Base-by-base conservation (phyloP, 35 echinoderm and acorn worm species). In the Strongylocentrotus purpuratus region DNA sequence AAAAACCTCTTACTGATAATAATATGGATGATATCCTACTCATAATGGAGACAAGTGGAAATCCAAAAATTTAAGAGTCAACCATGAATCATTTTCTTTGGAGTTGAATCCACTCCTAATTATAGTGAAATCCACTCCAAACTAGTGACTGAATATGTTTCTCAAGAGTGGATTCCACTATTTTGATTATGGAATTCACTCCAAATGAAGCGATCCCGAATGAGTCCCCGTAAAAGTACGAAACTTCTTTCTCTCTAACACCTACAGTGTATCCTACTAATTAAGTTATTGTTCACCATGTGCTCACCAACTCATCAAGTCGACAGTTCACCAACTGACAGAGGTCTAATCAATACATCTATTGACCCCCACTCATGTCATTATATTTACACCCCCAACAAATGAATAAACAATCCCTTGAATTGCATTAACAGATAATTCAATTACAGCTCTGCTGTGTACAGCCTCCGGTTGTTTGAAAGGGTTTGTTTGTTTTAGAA, bases 391-490 rank as follows among this genome's bases (percentile, higher is more conserved):
- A 89, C 45, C 9, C 87, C 33, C 45, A 46, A 89, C 87, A 89
- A 89, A 89, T 89, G 87, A 89, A 46, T 89, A 89, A 89, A 89
- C 87, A 89, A 89, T 32, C 25, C 87, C 87, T 17, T 89, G 87
- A 89, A 89, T 89, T 89, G 87, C 87, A 89, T 89, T 89, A 89
- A 33, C 31, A 89, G 87, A 33, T 46, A 89, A 89, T 89, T 89
- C 33, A 89, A 89, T 89, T 89, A 89, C 87, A 89, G 65, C 65
- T 78, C 65, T 78, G 20, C 22, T n/a, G 65, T 78, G 28, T 78
- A 45, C 87, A 18, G 87, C 87, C 87, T 46, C 87, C 33, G 87
- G 87, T 89, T 89, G 31, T 89, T 45, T 89, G 12, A 32, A 45
- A 45, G 45, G 31, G 87, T 20, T 18, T 89, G 87, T 89, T 78